Conservation (phyloP, 2,888 invertebrate genomes). For the Amphipyra tragopoginis region DNA sequence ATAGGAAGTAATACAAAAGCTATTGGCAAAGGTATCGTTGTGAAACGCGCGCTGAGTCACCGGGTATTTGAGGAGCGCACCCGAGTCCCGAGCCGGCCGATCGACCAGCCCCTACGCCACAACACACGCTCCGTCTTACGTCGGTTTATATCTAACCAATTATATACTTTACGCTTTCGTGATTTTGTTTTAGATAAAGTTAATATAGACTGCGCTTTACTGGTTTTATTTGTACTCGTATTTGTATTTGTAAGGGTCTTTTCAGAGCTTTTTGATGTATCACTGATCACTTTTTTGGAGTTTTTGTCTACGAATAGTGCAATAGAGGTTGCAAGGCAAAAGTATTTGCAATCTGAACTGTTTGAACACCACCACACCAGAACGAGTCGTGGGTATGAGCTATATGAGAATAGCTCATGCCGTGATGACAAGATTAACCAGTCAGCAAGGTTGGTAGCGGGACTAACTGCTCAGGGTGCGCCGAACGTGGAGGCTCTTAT, state of each 20-base stretch:
- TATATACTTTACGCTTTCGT: conserved; percentile 36
- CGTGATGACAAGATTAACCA: too few relatives aligned
- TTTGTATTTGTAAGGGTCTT: too few relatives aligned
- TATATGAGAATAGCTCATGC: too few relatives aligned
- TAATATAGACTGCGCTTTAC: neutral
- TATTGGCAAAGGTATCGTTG: conserved; percentile 87
- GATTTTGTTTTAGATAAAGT: conserved; percentile 38
- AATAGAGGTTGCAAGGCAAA: too few relatives aligned
- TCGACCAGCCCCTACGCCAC: conserved; percentile 61
- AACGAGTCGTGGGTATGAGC: too few relatives aligned
- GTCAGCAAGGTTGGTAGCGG: too few relatives aligned
- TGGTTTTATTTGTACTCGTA: neutral
- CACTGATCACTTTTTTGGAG: too few relatives aligned
- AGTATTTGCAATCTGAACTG: too few relatives aligned
- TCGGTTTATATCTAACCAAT: conserved; percentile 55
- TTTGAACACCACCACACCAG: too few relatives aligned
- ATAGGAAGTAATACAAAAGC: conserved; percentile 87
- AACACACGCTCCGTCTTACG: conserved; percentile 60
- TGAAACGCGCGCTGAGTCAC: conserved; percentile 85
- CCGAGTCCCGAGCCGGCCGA: conserved; percentile 48
- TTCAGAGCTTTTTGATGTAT: neutral
- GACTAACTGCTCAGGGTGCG: too few relatives aligned
- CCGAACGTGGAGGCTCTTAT: neutral
- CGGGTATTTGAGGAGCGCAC: conserved; percentile 79
- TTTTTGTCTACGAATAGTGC: too few relatives aligned